Conservation (phyloP, 2,888 invertebrate species). For the Dilophus febrilis region DNA sequence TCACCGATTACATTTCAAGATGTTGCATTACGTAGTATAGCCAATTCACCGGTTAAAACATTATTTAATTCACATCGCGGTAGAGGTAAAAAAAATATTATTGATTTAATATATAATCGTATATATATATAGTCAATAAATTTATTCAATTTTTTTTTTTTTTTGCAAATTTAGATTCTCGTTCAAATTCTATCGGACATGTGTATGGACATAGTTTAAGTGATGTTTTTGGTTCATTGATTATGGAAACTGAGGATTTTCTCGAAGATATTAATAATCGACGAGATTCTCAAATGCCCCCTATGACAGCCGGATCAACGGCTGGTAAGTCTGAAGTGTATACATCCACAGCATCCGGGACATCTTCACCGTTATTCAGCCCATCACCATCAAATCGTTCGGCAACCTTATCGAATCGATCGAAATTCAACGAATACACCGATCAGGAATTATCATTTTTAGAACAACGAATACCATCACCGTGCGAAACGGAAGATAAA, state of each 20-base stretch:
- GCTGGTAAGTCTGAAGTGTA: no score
- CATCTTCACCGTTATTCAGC: conserved; percentile 31
- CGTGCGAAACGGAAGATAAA: neutral
- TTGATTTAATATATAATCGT: neutral
- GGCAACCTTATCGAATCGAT: conserved; percentile 11
- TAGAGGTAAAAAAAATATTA: conserved; percentile 9
- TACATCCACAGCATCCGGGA: conserved; percentile 7
- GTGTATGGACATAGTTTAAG: conserved; percentile 37
- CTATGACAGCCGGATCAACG: conserved; percentile 19
- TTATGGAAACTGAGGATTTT: conserved; percentile 39
- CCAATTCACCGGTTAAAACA: conserved; percentile 51
- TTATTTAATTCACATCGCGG: conserved; percentile 19
- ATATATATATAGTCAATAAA: neutral
- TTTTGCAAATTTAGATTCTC: conserved; percentile 33
- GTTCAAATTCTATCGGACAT: conserved; percentile 52
- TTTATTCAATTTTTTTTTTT: no score
- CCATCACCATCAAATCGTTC: conserved; percentile 38
- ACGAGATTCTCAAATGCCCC: conserved; percentile 16
- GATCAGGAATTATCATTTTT: neutral
- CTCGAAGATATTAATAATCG: conserved; percentile 29
- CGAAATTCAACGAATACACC: no score
- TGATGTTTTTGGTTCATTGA: conserved; percentile 38
- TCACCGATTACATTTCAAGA: conserved; percentile 75
- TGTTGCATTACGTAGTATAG: conserved; percentile 60
- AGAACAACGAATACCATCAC: neutral